A percentile compares a stretch with the other conserved stretches of the same genome.
Conservation (phyloP, 2,113 vertebrate genomes). For the Mystacornis crossleyi region DNA sequence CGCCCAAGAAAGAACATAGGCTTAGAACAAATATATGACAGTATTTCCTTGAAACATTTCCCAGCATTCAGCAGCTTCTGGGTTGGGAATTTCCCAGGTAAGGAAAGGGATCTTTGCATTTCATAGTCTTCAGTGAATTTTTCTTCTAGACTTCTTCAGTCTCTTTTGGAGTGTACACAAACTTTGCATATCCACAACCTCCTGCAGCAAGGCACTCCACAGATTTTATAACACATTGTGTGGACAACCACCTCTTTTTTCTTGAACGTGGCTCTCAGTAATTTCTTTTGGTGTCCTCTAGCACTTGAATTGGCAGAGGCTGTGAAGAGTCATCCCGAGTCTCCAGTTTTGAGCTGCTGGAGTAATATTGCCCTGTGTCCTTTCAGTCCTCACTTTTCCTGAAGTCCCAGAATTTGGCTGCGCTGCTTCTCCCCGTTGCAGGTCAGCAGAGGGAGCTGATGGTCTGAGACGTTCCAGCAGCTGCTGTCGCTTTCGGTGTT, state of each 20-base stretch:
- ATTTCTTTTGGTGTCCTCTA: not conserved
- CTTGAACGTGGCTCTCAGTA: not conserved
- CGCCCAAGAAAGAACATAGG: constrained; percentile 12
- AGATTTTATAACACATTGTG: not conserved
- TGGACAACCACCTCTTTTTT: not conserved
- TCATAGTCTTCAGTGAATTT: not conserved
- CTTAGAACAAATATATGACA: not conserved
- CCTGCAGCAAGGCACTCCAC: not conserved
- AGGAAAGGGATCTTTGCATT: not conserved
- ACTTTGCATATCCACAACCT: not conserved
- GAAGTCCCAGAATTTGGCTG: not conserved
- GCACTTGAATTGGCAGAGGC: not conserved
- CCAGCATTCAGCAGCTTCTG: constrained; percentile 2
- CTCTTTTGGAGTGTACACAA: not conserved
- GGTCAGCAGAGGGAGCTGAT: constrained; percentile 60
- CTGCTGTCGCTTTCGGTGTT: not conserved
- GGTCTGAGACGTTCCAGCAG: constrained; percentile 24
- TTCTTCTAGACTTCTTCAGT: not conserved
- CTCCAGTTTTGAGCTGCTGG: not conserved
- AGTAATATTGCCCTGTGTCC: not conserved
- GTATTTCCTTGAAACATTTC: constrained; percentile 33
- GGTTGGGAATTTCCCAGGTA: constrained; percentile 27
- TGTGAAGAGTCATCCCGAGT: not conserved
- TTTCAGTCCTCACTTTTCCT: not conserved
- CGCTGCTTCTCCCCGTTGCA: not conserved